Evolutionary conservation across 2,888 invertebrate genomes (phyloP).

Genomic region (Palloptera scutellata): DNA sequence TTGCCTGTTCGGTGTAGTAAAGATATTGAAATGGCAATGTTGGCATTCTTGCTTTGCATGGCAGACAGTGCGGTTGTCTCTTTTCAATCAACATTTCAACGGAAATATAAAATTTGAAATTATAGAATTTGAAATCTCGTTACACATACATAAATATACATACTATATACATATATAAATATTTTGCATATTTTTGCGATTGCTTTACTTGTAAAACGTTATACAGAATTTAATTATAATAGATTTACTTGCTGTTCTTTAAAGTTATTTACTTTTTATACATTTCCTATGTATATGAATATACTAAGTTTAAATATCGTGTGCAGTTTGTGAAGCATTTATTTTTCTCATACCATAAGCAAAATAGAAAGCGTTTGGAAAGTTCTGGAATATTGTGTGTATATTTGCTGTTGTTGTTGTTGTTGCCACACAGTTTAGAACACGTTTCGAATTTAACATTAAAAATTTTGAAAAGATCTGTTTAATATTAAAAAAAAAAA

Average conservation of each 20-base stretch:
- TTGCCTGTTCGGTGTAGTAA: constrained; percentile 31
- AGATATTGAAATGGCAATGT: constrained; percentile 50
- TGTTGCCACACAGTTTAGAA: constrained; percentile 35
- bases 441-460: constrained; percentile 26
- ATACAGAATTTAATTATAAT: too few species aligned
- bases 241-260: constrained; percentile 5
- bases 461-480: too few species aligned
- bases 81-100: constrained; percentile 37
- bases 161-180: not conserved
- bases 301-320: not conserved
- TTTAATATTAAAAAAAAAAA: too few species aligned
- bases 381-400: constrained; percentile 45
- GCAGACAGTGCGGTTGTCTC: constrained; percentile 62
- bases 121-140: not conserved
- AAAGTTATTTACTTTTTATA: constrained; percentile 3
- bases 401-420: constrained; percentile 11
- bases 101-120: constrained; percentile 1
- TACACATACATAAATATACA: not conserved
- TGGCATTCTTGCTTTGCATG: constrained; percentile 64
- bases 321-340: constrained; percentile 26
- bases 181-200: not conserved
- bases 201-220: not conserved
- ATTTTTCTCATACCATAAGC: constrained; percentile 21
- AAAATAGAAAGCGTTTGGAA: constrained; percentile 47
- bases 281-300: not conserved